These are phyloP conservation scores for Prionace glauca DNA, from an alignment of 2,797 vertebrate genomes.

Conservation along the genomic window DNA sequence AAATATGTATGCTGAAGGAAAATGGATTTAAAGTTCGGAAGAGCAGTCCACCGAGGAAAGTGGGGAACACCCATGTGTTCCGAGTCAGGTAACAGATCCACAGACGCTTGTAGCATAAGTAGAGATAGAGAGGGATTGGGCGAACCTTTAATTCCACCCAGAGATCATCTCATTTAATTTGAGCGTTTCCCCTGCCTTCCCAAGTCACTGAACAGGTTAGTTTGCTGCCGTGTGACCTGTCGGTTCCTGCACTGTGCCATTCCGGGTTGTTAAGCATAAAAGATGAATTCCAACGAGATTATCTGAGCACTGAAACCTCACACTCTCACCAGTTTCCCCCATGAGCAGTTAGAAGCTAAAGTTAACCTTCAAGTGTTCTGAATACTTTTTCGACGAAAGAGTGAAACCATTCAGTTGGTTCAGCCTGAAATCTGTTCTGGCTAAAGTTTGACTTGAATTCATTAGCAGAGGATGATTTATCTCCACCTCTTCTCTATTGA, in stretches of 20 bases:
- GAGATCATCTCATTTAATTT: neutral
- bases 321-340: neutral
- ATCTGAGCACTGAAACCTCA: neutral
- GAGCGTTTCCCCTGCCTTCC: no score
- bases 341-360: neutral
- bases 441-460: neutral
- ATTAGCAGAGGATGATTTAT: neutral
- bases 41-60: neutral
- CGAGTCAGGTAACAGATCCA: neutral
- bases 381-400: neutral
- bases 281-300: neutral
- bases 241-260: neutral
- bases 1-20: neutral
- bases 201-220: neutral
- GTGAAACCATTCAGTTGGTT: neutral
- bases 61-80: neutral
- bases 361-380: neutral
- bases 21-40: neutral
- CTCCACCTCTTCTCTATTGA: neutral
- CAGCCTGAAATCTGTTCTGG: no score
- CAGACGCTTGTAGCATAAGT: no score
- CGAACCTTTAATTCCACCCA: neutral
- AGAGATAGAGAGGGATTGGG: neutral
- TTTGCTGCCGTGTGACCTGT: neutral
- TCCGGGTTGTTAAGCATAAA: neutral